Base-by-base conservation (phyloP, 1,140 invertebrate species). In the Drosophila sechellia region DNA sequence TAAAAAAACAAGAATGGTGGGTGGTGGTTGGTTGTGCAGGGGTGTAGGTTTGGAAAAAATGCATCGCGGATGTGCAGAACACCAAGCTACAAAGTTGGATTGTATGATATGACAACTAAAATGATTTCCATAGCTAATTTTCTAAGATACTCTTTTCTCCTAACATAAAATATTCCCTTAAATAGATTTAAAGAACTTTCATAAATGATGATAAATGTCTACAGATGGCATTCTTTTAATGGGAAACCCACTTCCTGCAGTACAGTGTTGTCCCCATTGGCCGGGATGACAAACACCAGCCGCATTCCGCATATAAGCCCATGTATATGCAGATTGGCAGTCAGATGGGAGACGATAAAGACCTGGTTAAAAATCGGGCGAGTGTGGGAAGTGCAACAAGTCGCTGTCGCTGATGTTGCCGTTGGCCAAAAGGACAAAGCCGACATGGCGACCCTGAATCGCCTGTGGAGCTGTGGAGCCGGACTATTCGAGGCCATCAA, bases 331-430 rank as follows among this genome's bases (percentile, higher is more conserved):
- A 75, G 53, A 75, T 75, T 57, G 12, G n/a, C 35, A 37, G 8
- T 13, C 37, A 53, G 59, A 39, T 27, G 56, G 12, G 12, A 34
- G 27, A n/a, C 10, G 11, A 48, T 17, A 39, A 48, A 48, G 13
- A 35, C 13, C 45, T 20, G 34, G 49, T 22, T 27, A 46, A 42
- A 57, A 54, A 34, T 15, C 3, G 20, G 17, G 6, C 6, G 10
- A 65, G 46, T 27, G 60, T 11, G 52, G 64, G 53, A 39, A 57
- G 60, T 57, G 71, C 71, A 76, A 76, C 72, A 76, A 76, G 72
- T 76, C 65, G 71, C 22, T 56, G 64, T 65, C 60, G 59, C 34
- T 61, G 63, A 53, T 52, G 49, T 58, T 48, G 40, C 65, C 54
- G 48, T 57, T 71, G 57, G 37, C 69, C 58, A 27, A 70, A 42